These are phyloP conservation scores for Drosophila hydei DNA, from an alignment of 1,140 invertebrate species.

Conservation along the genomic window DNA sequence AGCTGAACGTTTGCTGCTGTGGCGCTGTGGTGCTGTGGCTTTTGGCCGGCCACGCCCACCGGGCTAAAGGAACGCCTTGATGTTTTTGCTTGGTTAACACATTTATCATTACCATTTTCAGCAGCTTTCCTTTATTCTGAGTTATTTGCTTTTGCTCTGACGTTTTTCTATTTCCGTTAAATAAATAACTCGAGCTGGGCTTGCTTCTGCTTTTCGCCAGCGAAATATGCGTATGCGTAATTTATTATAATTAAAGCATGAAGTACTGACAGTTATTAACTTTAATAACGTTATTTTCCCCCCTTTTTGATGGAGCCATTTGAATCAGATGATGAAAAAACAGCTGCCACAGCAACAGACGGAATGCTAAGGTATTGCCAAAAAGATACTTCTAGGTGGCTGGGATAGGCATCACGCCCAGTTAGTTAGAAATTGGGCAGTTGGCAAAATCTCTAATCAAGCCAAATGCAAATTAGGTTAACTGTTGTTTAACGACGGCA, in stretches of 20 bases:
- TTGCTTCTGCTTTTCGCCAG: constrained; percentile 14
- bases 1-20: constrained; percentile 8
- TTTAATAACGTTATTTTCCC: constrained; percentile 66
- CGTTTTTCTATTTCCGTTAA: constrained; percentile 63
- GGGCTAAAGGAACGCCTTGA: constrained; percentile 18
- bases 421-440: constrained; percentile 29
- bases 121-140: constrained; percentile 46
- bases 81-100: constrained; percentile 32
- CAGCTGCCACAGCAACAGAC: constrained; percentile 48
- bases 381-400: constrained; percentile 29
- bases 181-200: constrained; percentile 20
- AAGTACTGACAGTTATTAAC: constrained; percentile 67
- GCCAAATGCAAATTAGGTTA: constrained; percentile 69
- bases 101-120: constrained; percentile 76
- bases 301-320: constrained; percentile 37
- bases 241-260: constrained; percentile 72
- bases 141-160: constrained; percentile 42
- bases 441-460: constrained; percentile 50
- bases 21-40: neutral
- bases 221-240: constrained; percentile 52
- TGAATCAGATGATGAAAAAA: constrained; percentile 56
- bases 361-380: constrained; percentile 11
- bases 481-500: constrained; percentile 62
- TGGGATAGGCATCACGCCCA: constrained; percentile 22
- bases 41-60: constrained; percentile 17